Evolutionary conservation across 2,113 vertebrate species (phyloP), one percentile per base, ranked within the genome.

Genomic region (Notiomystis cincta): DNA sequence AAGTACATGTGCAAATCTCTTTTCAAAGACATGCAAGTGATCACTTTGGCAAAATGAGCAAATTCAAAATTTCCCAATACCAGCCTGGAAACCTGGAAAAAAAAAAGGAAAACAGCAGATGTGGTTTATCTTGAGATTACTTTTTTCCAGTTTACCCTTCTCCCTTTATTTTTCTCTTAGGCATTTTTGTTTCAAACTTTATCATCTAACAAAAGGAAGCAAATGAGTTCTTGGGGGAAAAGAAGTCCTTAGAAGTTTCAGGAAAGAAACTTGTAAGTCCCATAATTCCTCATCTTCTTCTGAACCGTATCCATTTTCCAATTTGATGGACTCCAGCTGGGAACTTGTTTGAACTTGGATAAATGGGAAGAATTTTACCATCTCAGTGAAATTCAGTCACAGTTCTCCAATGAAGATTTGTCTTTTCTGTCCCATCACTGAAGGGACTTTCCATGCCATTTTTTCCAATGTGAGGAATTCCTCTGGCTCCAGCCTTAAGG

Each of bases 371-470:
- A 56, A 87, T 90, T 95, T 96, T 92, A 64, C 44, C 16, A 42
- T 67, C 21, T 37, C 76, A 64, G 22, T 71, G 31, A 44, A 93
- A 89, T 88, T 95, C 64, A 92, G 72, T 47, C 76, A 83, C 56
- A 85, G 79, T 45, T 90, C 60, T 66, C 12, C 24, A n/a, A 47
- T 86, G 44, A 78, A 89, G 31, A 66, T 94, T n/a, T 11, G 25
- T 47, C 57, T 79, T 95, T 76, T 40, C 56, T 83, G 76, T 82
- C 56, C 37, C 72, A 45, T 65, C 64, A 90, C 40, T 70, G 15
- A 88, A 87, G 92, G 96, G 92, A 17, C 60, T 96, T 96, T 94
- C 86, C 93, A 53, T 33, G 37, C 28, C 50, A 13, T 58, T 78
- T 86, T 88, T 76, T 58, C 28, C 15, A 38, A 48, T 14, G 61